Base-by-base conservation (phyloP, 2,113 vertebrate species). In the Pachypanchax playfairii region DNA sequence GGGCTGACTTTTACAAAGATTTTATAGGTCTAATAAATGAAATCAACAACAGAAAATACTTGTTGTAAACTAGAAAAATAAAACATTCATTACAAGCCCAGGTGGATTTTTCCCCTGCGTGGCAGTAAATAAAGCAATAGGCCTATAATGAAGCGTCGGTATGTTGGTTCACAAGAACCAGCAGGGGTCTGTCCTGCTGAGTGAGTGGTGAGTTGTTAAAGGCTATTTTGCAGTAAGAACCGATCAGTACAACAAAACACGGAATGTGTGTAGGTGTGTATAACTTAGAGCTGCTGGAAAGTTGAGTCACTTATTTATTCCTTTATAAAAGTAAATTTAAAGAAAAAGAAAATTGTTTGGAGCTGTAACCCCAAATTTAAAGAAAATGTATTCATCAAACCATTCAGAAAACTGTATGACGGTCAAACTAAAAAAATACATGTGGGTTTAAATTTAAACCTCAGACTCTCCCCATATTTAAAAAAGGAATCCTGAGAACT, bases 201-300 rank as follows among this genome's bases (percentile, higher is more conserved):
- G n/a, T n/a, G n/a, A n/a, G n/a, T n/a, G n/a, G 46, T 50, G 49
- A 68, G 70, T 46, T 80, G 78, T 73, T 81, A 56, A 70, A 59
- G 51, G 25, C 29, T 67, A 50, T 59, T 69, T 63, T 62, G 65
- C 43, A 69, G 39, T 44, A 59, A 56, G 28, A 61, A 2, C 46
- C 29, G 33, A 46, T 43, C 18, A 29, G 44, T 1, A 53, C 51
- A 75, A 55, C 69, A 55, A 60, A 59, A 66, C 35, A 7, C 65
- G 60, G 53, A 35, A 58, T 73, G 69, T 22, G 18, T 36, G 60
- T 11, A 44, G 38, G 47, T 38, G 1, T 56, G 53, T 62, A 25
- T 31, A 25, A 52, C 17, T 54, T 26, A 44, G 15, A 39, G 35
- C 0, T 36, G 41, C 35, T 67, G 26, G 5, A 55, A 36, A 58